Conservation (phyloP, 2,888 invertebrate species). For the Eustalomyia histrio region DNA sequence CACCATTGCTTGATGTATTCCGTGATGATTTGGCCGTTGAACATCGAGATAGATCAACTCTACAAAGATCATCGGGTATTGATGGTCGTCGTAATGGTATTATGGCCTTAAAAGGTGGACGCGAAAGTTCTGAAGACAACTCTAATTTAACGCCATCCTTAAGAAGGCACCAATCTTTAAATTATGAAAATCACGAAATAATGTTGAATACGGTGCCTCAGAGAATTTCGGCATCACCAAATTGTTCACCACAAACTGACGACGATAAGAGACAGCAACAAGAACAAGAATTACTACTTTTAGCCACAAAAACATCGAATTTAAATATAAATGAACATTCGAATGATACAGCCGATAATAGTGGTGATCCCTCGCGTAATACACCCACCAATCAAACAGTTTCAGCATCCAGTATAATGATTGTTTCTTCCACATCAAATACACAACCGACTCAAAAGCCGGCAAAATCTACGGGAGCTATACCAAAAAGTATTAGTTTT, state of each 20-base stretch:
- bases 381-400: conserved; percentile 39
- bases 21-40: conserved; percentile 72
- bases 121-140: conserved; percentile 52
- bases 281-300: conserved; percentile 72
- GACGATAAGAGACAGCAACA: conserved; percentile 71
- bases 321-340: conserved; percentile 70
- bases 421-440: conserved; percentile 13
- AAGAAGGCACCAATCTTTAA: conserved; percentile 77
- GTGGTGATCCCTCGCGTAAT: conserved; percentile 37
- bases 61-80: conserved; percentile 75
- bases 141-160: conserved; percentile 50
- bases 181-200: conserved; percentile 79
- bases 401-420: conserved; percentile 43
- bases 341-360: conserved; percentile 16
- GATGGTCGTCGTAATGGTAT: conserved; percentile 80
- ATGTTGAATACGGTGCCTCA: conserved; percentile 71
- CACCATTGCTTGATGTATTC: conserved; percentile 38
- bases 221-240: conserved; percentile 69
- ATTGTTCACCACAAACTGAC: conserved; percentile 71
- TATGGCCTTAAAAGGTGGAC: conserved; percentile 69
- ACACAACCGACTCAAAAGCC: conserved; percentile 75
- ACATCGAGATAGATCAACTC: conserved; percentile 76
- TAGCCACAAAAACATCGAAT: conserved; percentile 75
- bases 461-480: conserved; percentile 87
- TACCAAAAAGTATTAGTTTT: conserved; percentile 95